Conservation (phyloP, 2,797 vertebrate genomes). For the Oreonectes daqikongensis region DNA sequence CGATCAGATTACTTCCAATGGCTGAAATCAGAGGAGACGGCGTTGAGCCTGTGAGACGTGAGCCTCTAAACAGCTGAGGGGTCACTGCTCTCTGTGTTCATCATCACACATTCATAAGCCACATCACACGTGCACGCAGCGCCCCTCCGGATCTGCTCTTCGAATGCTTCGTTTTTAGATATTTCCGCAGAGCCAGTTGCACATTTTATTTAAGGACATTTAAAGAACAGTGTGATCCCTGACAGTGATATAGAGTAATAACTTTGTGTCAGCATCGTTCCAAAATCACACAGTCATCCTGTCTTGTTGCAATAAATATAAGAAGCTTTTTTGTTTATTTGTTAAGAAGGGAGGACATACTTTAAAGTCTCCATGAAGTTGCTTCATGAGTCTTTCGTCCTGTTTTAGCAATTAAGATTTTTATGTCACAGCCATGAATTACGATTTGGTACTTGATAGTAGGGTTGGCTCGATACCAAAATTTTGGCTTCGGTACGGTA, state of each 20-base stretch:
- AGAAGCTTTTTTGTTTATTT: not conserved
- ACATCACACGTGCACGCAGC: conserved; percentile 52
- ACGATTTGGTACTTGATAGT: too few relatives aligned
- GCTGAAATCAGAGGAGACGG: conserved; percentile 75
- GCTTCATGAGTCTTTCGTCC: too few relatives aligned
- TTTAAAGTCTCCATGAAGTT: too few relatives aligned
- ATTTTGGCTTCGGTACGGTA: too few relatives aligned
- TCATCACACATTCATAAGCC: conserved; percentile 63
- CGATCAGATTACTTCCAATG: conserved; percentile 78
- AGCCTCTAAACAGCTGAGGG: conserved; percentile 78
- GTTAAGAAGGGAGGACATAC: too few relatives aligned
- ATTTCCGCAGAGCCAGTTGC: conserved; percentile 5
- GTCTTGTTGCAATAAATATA: not conserved
- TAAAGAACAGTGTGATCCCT: not conserved
- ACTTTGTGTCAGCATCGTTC: not conserved
- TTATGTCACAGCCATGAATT: too few relatives aligned
- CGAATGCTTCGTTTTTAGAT: conserved; percentile 4
- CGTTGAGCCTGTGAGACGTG: conserved; percentile 63
- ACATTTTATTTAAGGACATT: not conserved
- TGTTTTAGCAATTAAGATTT: too few relatives aligned
- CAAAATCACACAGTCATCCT: not conserved
- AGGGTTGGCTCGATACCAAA: too few relatives aligned
- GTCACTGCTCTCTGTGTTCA: conserved; percentile 61
- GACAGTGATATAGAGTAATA: conserved; percentile 10
- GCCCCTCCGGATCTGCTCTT: conserved; percentile 21